Conservation (phyloP, 2,797 vertebrate species). For the Crax fasciolata region DNA sequence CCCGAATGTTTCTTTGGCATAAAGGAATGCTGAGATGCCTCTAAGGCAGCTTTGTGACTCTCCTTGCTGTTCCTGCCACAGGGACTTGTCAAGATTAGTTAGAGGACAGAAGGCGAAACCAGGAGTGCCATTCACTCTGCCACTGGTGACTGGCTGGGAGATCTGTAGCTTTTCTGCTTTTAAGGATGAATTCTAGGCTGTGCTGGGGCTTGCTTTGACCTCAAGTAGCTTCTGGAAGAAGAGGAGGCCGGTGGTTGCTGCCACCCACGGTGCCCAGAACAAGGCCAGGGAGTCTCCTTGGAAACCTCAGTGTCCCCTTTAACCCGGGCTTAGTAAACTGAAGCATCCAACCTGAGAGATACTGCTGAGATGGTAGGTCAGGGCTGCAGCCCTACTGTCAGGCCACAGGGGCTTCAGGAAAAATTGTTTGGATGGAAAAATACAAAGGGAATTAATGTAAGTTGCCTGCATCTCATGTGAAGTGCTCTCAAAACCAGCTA, state of each 20-base stretch:
- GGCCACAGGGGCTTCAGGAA: background rate
- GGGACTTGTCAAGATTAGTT: background rate
- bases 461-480: background rate
- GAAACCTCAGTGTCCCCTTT: background rate
- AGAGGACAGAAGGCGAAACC: background rate
- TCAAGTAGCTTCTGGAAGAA: background rate
- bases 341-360: constrained; percentile 22
- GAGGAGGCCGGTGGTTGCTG: background rate
- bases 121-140: background rate
- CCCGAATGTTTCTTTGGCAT: background rate
- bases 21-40: background rate
- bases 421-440: constrained; percentile 17
- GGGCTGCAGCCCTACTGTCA: background rate
- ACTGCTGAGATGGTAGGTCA: background rate
- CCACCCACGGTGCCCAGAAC: background rate
- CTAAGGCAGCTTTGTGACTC: background rate
- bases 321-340: background rate
- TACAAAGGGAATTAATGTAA: background rate
- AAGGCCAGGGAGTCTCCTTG: background rate
- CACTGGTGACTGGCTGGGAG: background rate
- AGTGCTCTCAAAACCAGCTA: background rate
- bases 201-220: background rate
- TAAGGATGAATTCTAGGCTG: background rate
- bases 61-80: background rate
- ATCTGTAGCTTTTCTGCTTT: background rate